phyloP scores from a whole-genome alignment of 2,888 invertebrate genomes.

The Pelosia muscerda region DNA sequence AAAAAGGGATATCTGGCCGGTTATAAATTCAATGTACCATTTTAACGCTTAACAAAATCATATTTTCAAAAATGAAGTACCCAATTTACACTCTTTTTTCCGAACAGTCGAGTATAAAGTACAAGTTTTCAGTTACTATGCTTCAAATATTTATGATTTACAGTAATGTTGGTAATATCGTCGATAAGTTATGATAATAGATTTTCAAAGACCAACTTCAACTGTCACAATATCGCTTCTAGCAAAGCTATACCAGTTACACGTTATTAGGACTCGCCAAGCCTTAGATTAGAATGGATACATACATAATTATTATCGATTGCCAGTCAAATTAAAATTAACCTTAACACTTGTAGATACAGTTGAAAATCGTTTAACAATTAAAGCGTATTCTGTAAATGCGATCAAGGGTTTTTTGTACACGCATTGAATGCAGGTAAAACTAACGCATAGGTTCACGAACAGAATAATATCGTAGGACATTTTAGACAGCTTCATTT shows the following conservation, averaged over 20 bases:
- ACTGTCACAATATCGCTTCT: slow-evolving; percentile 3
- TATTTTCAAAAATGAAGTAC: not conserved
- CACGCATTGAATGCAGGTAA: slow-evolving; percentile 5
- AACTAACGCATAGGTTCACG: not conserved
- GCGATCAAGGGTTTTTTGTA: slow-evolving; percentile 9
- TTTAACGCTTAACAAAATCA: not conserved
- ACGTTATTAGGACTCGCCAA: slow-evolving; percentile 21
- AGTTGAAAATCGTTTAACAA: slow-evolving; percentile 24
- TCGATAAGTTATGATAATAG: not conserved
- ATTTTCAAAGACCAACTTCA: not conserved
- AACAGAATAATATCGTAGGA: not conserved
- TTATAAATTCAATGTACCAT: too few relatives aligned
- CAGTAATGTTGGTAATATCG: not conserved
- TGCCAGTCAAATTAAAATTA: slow-evolving; percentile 13
- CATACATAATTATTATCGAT: slow-evolving; percentile 33
- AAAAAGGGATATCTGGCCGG: not conserved
- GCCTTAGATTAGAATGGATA: slow-evolving; percentile 17
- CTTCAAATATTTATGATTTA: not conserved
- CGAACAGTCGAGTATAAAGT: not conserved
- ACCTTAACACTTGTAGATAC: slow-evolving; percentile 9
- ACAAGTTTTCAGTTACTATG: not conserved
- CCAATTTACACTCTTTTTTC: not conserved
- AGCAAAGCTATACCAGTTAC: slow-evolving; percentile 24
- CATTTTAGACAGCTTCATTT: not conserved
- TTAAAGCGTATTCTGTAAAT: slow-evolving; percentile 20